Conservation (phyloP, 2,888 invertebrate species). For the Nymphalis polychloros region DNA sequence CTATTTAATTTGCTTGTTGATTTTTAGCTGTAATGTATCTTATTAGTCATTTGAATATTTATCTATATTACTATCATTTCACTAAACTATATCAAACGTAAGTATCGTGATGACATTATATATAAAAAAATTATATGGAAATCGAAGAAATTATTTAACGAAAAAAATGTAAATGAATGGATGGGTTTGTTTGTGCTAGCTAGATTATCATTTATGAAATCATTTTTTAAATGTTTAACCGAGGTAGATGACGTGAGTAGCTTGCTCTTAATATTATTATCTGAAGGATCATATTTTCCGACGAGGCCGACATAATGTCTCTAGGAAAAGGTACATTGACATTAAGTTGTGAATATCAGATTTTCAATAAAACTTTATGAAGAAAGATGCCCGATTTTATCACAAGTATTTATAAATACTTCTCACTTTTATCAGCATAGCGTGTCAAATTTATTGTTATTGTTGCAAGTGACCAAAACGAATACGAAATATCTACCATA, state of each 20-base stretch:
- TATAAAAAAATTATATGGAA: too few species aligned
- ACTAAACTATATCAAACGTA: too few species aligned
- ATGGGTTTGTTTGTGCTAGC: too few species aligned
- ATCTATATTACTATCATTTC: background rate
- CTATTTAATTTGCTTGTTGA: conserved; percentile 34
- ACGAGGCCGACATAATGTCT: background rate
- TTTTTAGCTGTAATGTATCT: conserved; percentile 12
- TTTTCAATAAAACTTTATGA: conserved; percentile 40
- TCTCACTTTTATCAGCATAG: conserved; percentile 23
- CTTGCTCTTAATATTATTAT: background rate
- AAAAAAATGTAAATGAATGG: too few species aligned
- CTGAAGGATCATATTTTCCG: background rate
- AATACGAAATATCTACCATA: background rate
- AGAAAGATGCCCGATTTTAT: conserved; percentile 37
- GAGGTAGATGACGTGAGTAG: background rate
- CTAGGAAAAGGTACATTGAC: conserved; percentile 24
- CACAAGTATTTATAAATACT: conserved; percentile 28
- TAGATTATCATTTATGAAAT: too few species aligned
- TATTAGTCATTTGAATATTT: background rate
- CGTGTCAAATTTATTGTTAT: conserved; percentile 25
- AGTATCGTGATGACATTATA: too few species aligned
- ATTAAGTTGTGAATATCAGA: conserved; percentile 36
- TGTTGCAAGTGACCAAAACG: background rate
- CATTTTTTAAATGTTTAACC: background rate
- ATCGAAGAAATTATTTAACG: too few species aligned